Evolutionary conservation across 2,888 invertebrate genomes (phyloP).

Genomic region (Plebejus argus): DNA sequence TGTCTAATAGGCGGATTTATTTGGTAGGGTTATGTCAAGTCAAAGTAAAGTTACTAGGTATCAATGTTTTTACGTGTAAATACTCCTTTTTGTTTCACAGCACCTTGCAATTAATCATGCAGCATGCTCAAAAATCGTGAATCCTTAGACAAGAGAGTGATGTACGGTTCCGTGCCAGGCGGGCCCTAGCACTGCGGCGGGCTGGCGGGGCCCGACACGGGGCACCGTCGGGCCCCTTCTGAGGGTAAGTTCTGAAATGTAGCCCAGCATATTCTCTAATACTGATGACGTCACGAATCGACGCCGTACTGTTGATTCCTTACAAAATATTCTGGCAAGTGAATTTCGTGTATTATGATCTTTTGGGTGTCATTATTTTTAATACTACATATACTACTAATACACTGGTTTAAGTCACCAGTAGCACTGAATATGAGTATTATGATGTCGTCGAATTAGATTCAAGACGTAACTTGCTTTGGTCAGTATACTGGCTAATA

Average conservation of each 20-base stretch:
- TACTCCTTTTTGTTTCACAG: not conserved
- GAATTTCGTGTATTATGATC: too few species aligned
- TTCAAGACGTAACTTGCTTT: too few species aligned
- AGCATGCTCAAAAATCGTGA: conserved; percentile 40
- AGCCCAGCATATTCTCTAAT: not conserved
- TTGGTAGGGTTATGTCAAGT: too few species aligned
- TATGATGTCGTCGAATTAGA: too few species aligned
- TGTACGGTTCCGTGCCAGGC: conserved; percentile 51
- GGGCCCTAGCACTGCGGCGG: conserved; percentile 52
- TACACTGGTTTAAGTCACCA: too few species aligned
- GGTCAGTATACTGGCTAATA: not conserved
- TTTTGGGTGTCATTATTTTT: too few species aligned
- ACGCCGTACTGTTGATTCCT: not conserved
- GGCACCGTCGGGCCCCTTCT: conserved; percentile 50
- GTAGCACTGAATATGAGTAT: too few species aligned
- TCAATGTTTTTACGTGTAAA: not conserved
- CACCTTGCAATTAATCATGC: conserved; percentile 32
- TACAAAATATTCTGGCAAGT: too few species aligned
- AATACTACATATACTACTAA: too few species aligned
- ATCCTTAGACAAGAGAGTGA: conserved; percentile 45
- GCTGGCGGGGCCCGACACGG: conserved; percentile 54
- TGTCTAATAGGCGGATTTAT: too few species aligned
- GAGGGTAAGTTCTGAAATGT: not conserved
- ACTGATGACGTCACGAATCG: not conserved
- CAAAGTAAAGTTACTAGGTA: too few species aligned